phyloP scores from a whole-genome alignment of 2,797 vertebrate genomes.

The Muscicapa striata region DNA sequence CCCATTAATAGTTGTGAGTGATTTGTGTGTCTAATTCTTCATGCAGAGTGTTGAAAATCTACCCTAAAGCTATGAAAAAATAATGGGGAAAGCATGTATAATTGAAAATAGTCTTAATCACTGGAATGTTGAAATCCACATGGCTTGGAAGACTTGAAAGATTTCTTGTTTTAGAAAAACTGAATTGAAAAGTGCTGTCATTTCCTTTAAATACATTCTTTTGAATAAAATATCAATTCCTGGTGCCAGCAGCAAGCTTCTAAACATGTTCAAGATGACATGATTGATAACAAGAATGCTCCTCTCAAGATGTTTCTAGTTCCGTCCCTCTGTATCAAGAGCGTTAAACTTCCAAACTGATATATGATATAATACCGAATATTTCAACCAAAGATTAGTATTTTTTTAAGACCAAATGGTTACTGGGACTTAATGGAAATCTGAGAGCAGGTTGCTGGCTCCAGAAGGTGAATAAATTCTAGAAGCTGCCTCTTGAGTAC shows the following conservation, averaged over 20 bases:
- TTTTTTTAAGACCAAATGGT: conserved; percentile 45
- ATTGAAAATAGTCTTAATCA: conserved; percentile 67
- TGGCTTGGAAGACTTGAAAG: conserved; percentile 56
- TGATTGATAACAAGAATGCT: conserved; percentile 77
- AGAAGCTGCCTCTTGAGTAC: conserved; percentile 5
- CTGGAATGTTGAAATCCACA: conserved; percentile 39
- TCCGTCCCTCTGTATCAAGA: conserved; percentile 70
- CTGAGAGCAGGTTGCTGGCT: conserved; percentile 48
- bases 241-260: conserved; percentile 73
- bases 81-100: conserved; percentile 63
- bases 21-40: conserved; percentile 68
- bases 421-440: conserved; percentile 40
- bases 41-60: conserved; percentile 57
- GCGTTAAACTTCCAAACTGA: conserved; percentile 58
- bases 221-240: conserved; percentile 79
- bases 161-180: conserved; percentile 69
- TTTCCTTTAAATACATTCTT: conserved; percentile 79
- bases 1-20: conserved; percentile 62
- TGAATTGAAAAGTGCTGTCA: conserved; percentile 74
- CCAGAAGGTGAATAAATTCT: conserved; percentile 7
- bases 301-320: conserved; percentile 78
- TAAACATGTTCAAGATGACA: conserved; percentile 76
- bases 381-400: conserved; percentile 38
- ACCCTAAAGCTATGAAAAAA: conserved; percentile 66
- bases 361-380: conserved; percentile 61